A percentile compares a stretch with the other conserved stretches of the same genome.
Evolutionary conservation across 2,888 invertebrate genomes (phyloP).

Genomic region (Hyles lineata): DNA sequence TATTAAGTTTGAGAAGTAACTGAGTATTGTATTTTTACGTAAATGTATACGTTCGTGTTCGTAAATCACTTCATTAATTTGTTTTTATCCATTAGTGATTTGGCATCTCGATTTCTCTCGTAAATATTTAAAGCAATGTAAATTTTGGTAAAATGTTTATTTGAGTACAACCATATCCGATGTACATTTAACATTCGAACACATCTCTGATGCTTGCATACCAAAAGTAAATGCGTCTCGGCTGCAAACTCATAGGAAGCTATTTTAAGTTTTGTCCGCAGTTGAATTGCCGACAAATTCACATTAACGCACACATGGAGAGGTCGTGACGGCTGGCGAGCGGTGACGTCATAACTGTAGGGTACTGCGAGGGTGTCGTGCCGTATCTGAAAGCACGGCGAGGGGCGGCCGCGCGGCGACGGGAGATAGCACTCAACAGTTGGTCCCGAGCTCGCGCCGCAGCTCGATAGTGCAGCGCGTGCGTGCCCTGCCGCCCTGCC

Average conservation of each 20-base stretch:
- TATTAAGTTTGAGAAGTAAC: background rate
- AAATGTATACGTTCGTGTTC: background rate
- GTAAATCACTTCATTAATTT: background rate
- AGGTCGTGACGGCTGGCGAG: conserved; percentile 54
- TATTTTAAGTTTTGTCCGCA: conserved; percentile 46
- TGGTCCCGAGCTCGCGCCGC: conserved; percentile 55
- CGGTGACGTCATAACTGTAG: conserved; percentile 70
- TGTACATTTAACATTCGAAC: conserved; percentile 1
- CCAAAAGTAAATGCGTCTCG: conserved; percentile 24
- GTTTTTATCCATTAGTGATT: background rate
- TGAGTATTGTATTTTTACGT: background rate
- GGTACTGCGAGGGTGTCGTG: conserved; percentile 45
- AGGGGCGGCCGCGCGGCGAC: conserved; percentile 39
- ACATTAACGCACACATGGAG: conserved; percentile 52
- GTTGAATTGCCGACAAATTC: conserved; percentile 44
- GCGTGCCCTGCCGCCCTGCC: conserved; percentile 63
- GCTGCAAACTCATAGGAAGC: conserved; percentile 16
- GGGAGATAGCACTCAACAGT: conserved; percentile 76
- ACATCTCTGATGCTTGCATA: conserved; percentile 12
- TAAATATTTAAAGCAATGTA: background rate
- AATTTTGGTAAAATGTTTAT: background rate
- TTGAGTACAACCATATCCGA: conserved; percentile 16
- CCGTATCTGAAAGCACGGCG: conserved; percentile 50
- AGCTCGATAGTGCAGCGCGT: conserved; percentile 77
- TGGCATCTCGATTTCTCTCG: background rate